phyloP scores from a whole-genome alignment of 2,113 vertebrate genomes.

The Odocoileus hemionus region DNA sequence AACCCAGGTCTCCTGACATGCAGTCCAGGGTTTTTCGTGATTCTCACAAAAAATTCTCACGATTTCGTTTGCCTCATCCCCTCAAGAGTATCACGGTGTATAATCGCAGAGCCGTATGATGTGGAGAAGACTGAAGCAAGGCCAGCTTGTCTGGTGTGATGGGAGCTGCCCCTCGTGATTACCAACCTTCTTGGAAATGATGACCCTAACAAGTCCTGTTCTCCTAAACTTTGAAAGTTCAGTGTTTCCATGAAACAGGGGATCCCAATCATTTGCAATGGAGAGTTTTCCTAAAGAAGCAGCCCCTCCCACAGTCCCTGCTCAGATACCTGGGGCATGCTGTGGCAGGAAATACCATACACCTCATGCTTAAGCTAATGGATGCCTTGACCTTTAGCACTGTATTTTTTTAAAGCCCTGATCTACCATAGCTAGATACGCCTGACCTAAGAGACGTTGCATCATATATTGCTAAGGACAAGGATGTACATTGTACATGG shows the following conservation, averaged over 20 bases:
- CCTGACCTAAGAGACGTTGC: neutral
- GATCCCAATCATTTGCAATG: no score
- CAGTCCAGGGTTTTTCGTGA: neutral
- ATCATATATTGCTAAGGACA: neutral
- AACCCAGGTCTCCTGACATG: neutral
- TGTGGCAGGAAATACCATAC: rapidly evolving
- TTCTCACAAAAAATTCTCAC: no score
- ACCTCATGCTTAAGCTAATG: neutral
- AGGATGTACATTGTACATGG: neutral
- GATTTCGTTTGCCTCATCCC: neutral
- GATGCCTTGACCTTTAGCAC: neutral
- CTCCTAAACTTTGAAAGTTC: neutral
- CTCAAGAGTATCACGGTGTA: rapidly evolving
- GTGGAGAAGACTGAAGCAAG: neutral
- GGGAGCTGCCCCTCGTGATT: neutral
- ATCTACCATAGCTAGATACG: neutral
- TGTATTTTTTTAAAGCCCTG: neutral
- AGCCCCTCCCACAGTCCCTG: no score
- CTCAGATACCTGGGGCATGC: neutral
- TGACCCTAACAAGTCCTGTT: neutral
- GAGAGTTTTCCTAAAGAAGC: no score
- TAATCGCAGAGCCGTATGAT: no score
- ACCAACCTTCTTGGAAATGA: neutral
- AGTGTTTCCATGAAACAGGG: neutral
- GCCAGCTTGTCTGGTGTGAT: neutral